Evolutionary conservation across 2,797 vertebrate species (phyloP).

Genomic region (Amblyraja radiata): DNA sequence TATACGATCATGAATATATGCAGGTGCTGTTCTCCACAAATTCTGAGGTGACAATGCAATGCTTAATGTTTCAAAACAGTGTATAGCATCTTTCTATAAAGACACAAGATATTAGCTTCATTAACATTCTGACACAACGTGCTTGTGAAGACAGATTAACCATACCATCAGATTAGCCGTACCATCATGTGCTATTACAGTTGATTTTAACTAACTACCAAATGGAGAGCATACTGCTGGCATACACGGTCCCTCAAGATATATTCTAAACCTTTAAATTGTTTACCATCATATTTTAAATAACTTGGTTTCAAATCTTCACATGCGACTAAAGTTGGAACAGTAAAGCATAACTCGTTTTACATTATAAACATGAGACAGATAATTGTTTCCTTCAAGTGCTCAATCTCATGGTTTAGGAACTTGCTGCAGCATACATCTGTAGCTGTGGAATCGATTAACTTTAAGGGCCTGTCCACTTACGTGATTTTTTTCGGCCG

Average conservation of each 20-base stretch:
- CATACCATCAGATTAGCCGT: not conserved
- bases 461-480: too few species aligned
- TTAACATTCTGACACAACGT: not conserved
- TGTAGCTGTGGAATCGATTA: not conserved
- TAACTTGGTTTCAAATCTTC: not conserved
- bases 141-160: not conserved
- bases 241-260: not conserved
- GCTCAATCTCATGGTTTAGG: not conserved
- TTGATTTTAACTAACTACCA: not conserved
- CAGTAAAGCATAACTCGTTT: not conserved
- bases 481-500: too few species aligned
- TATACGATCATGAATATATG: not conserved
- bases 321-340: not conserved
- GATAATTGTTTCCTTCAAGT: not conserved
- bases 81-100: not conserved
- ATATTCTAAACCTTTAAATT: not conserved
- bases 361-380: not conserved
- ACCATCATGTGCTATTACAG: not conserved
- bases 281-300: not conserved
- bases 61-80: not conserved
- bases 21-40: not conserved
- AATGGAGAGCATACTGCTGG: not conserved
- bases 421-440: not conserved
- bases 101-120: not conserved
- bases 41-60: slow-evolving; percentile 5